Evolutionary conservation across 2,113 vertebrate genomes (phyloP).

Genomic region (Campylomormyrus tamandua): DNA sequence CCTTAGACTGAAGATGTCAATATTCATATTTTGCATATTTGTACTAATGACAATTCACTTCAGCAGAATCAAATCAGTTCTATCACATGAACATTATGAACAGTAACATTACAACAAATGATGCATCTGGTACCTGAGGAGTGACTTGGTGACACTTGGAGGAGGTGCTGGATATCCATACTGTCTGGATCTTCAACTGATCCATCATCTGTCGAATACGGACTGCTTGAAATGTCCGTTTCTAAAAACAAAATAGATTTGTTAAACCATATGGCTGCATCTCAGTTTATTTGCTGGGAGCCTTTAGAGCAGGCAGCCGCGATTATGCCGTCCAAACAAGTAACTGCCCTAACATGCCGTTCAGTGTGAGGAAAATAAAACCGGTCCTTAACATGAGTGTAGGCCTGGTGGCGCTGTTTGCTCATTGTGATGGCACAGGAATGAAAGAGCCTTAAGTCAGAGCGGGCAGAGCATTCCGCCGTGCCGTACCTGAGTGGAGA

Average conservation of each 20-base stretch:
- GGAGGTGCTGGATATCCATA: conserved; percentile 20
- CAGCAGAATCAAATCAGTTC: neutral
- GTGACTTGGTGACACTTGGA: conserved; percentile 59
- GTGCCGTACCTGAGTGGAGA: conserved; percentile 55
- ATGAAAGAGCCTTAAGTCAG: neutral
- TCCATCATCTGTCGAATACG: neutral
- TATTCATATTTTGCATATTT: neutral
- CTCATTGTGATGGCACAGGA: neutral
- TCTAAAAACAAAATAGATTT: neutral
- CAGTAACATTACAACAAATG: neutral
- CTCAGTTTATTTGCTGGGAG: neutral
- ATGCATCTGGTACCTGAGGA: conserved; percentile 39
- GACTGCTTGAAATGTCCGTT: conserved; percentile 21
- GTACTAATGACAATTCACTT: neutral
- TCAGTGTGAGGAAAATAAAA: neutral
- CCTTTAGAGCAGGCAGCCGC: neutral
- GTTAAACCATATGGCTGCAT: neutral
- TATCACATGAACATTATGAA: neutral
- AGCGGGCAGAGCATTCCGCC: neutral
- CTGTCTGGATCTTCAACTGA: conserved; percentile 35
- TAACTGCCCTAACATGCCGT: neutral
- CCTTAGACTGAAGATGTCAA: neutral
- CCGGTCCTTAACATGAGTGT: neutral
- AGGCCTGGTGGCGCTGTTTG: neutral
- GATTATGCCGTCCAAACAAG: neutral